Evolutionary conservation across 2,888 invertebrate genomes (phyloP).

Genomic region (Noctuana brunneofusca): DNA sequence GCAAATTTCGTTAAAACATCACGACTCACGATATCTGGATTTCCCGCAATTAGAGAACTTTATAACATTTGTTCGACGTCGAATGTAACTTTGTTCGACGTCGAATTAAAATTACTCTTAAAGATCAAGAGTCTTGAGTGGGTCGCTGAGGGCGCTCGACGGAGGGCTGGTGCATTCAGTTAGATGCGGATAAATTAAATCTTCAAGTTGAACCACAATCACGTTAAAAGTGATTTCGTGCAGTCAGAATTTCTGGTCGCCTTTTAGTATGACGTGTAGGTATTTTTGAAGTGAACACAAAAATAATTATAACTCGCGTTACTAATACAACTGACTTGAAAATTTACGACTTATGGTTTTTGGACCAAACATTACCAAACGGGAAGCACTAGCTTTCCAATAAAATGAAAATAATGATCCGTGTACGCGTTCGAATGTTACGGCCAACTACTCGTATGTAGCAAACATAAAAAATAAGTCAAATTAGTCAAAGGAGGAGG

Average conservation of each 20-base stretch:
- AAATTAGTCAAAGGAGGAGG: too few relatives aligned
- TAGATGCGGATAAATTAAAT: not conserved
- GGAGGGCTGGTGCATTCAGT: slow-evolving; percentile 11
- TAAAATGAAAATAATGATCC: too few relatives aligned
- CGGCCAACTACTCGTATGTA: too few relatives aligned
- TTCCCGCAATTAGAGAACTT: slow-evolving; percentile 16
- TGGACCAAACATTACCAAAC: too few relatives aligned
- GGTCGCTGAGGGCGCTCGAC: slow-evolving; percentile 14
- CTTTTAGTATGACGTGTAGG: too few relatives aligned
- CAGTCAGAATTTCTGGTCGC: not conserved
- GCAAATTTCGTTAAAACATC: slow-evolving; percentile 4
- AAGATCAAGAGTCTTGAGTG: slow-evolving; percentile 17
- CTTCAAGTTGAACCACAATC: not conserved
- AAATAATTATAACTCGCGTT: too few relatives aligned
- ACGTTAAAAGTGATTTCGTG: not conserved
- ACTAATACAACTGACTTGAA: too few relatives aligned
- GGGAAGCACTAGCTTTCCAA: too few relatives aligned
- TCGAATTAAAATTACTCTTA: slow-evolving; percentile 30
- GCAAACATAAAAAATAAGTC: too few relatives aligned
- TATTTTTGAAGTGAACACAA: too few relatives aligned
- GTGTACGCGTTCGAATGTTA: too few relatives aligned
- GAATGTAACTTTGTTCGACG: slow-evolving; percentile 30
- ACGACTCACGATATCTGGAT: slow-evolving; percentile 4
- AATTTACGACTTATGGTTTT: too few relatives aligned
- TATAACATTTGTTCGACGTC: slow-evolving; percentile 4